Conservation (phyloP, 2,888 invertebrate genomes). For the Magallana nippona region DNA sequence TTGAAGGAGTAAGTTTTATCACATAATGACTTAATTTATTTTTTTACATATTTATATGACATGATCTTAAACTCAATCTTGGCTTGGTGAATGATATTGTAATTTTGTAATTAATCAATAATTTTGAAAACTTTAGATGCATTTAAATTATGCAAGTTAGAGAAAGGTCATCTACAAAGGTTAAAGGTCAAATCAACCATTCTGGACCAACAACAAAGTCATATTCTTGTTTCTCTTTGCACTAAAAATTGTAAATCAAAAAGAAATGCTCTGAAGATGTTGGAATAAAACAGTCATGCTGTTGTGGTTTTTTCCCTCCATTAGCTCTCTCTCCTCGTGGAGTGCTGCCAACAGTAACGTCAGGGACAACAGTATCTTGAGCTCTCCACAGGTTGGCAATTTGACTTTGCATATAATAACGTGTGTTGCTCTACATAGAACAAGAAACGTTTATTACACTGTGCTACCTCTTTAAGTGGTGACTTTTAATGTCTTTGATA, state of each 20-base stretch:
- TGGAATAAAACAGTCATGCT: not conserved
- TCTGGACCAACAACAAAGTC: not conserved
- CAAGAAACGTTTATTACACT: too few species aligned
- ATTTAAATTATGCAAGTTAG: too few species aligned
- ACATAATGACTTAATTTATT: too few species aligned
- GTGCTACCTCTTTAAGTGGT: too few species aligned
- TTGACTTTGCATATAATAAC: too few species aligned
- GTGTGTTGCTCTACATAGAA: too few species aligned
- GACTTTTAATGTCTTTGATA: too few species aligned
- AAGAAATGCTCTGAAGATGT: not conserved
- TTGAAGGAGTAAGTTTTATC: too few species aligned
- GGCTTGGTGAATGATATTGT: too few species aligned
- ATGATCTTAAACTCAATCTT: not conserved
- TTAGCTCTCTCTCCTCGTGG: slow-evolving; percentile 80
- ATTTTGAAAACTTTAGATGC: too few species aligned
- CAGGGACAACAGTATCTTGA: slow-evolving; percentile 55
- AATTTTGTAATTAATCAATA: too few species aligned
- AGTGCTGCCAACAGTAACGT: slow-evolving; percentile 73
- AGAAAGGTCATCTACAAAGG: too few species aligned
- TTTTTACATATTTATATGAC: not conserved
- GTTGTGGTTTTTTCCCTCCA: slow-evolving; percentile 43
- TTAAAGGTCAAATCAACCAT: not conserved
- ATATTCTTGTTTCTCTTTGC: not conserved
- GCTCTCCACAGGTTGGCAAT: slow-evolving; percentile 45
- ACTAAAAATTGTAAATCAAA: not conserved